Conservation (phyloP, 2,113 vertebrate genomes). For the Smithornis capensis region DNA sequence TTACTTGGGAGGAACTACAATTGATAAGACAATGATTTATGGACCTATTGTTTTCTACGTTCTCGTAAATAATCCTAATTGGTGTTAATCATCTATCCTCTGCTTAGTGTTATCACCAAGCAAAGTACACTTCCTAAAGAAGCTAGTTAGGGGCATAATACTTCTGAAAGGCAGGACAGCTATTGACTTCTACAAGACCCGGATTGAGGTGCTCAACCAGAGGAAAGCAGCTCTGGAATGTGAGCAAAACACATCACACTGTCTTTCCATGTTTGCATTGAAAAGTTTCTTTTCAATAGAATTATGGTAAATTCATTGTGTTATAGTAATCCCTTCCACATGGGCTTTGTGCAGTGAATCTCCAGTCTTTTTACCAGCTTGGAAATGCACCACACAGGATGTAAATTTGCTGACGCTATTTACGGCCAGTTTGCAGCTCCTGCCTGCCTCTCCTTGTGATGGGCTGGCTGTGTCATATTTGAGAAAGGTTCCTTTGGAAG, state of each 20-base stretch:
- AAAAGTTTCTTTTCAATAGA: not conserved
- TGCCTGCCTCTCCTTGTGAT: accelerated
- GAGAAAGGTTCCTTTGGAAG: not conserved
- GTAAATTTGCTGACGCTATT: not conserved
- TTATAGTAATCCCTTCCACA: not conserved
- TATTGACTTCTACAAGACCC: constrained; percentile 29
- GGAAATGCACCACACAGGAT: not conserved
- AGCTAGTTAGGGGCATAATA: constrained; percentile 44
- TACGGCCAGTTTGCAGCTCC: not conserved
- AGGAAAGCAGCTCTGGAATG: not conserved
- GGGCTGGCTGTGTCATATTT: not conserved
- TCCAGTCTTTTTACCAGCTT: not conserved
- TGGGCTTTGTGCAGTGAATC: not conserved
- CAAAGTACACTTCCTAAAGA: constrained; percentile 52
- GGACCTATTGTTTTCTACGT: constrained; percentile 47
- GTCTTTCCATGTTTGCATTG: not conserved
- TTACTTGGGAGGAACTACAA: constrained; percentile 25
- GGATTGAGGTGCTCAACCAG: not conserved
- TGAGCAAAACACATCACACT: not conserved
- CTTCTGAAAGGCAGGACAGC: constrained; percentile 30
- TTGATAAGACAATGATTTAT: constrained; percentile 61
- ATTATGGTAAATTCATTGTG: accelerated
- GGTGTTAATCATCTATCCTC: constrained; percentile 50
- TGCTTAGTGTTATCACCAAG: constrained; percentile 41
- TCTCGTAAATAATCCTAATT: constrained; percentile 53